phyloP scores from a whole-genome alignment of 2,113 vertebrate genomes.

The Cephalopholis sonnerati region DNA sequence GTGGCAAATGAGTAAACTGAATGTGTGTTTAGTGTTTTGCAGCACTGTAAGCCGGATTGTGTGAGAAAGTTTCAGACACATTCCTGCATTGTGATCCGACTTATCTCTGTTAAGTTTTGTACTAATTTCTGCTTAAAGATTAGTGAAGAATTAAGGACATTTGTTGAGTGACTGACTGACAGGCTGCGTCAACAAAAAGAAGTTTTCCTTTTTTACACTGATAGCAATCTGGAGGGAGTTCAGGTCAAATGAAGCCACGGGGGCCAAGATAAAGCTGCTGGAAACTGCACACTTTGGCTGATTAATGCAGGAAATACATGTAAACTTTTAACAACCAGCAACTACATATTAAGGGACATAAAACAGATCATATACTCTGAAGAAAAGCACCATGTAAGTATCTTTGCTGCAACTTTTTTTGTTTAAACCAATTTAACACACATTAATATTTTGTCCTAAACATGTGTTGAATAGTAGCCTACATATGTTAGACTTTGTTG shows the following conservation, averaged over 20 bases:
- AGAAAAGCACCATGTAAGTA: background rate
- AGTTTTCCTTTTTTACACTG: conserved; percentile 6
- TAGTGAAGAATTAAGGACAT: background rate
- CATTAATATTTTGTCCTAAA: background rate
- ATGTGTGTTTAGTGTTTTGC: conserved; percentile 33
- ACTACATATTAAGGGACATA: background rate
- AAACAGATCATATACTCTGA: background rate
- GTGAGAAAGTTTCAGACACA: background rate
- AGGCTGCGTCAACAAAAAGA: background rate
- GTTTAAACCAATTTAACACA: background rate
- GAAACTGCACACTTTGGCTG: conserved; percentile 26
- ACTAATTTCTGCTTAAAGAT: conserved; percentile 17
- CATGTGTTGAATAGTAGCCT: background rate
- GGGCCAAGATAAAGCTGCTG: conserved; percentile 17
- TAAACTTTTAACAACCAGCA: conserved; percentile 5
- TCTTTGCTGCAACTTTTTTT: background rate
- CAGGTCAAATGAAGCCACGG: conserved; percentile 20
- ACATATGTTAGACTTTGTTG: background rate
- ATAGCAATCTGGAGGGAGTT: conserved; percentile 29
- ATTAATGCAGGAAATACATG: background rate
- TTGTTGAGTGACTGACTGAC: conserved; percentile 14
- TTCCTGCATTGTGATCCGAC: conserved; percentile 23
- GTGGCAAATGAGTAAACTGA: conserved; percentile 3
- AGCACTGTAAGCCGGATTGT: conserved; percentile 19
- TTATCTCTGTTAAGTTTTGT: background rate